A percentile compares a stretch with the other conserved stretches of the same genome.
Evolutionary conservation across 2,113 vertebrate species (phyloP).

Genomic region (Cynopterus brachyotis): DNA sequence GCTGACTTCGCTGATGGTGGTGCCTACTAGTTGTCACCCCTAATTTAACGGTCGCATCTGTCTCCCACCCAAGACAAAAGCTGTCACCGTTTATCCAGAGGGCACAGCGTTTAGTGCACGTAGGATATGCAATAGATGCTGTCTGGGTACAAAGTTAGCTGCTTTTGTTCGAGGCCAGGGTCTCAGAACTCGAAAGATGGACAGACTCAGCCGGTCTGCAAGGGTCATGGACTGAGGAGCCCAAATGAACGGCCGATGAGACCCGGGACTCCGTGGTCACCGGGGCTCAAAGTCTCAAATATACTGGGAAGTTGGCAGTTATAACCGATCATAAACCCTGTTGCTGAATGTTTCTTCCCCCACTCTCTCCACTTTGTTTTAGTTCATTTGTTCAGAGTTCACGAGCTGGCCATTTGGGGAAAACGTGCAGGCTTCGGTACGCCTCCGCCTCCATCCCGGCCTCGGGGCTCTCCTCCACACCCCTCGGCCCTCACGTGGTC

Average conservation of each 20-base stretch:
- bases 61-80: not conserved
- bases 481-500: not conserved
- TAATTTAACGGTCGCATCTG: not conserved
- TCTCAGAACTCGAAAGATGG: not conserved
- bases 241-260: not conserved
- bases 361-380: not conserved
- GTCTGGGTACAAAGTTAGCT: not conserved
- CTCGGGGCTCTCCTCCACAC: too few species aligned
- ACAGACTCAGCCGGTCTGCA: not conserved
- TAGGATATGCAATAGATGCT: not conserved
- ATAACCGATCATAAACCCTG: not conserved
- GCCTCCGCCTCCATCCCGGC: too few species aligned
- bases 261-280: not conserved
- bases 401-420: not conserved
- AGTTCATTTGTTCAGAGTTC: not conserved
- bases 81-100: not conserved
- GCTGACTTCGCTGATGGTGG: not conserved
- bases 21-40: not conserved
- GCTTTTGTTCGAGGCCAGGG: not conserved
- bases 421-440: too few species aligned
- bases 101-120: too few species aligned
- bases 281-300: not conserved
- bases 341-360: not conserved
- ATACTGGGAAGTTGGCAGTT: not conserved
- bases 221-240: not conserved